Evolutionary conservation across 2,113 vertebrate species (phyloP).

Genomic region (Sinocyclocheilus anophthalmus): DNA sequence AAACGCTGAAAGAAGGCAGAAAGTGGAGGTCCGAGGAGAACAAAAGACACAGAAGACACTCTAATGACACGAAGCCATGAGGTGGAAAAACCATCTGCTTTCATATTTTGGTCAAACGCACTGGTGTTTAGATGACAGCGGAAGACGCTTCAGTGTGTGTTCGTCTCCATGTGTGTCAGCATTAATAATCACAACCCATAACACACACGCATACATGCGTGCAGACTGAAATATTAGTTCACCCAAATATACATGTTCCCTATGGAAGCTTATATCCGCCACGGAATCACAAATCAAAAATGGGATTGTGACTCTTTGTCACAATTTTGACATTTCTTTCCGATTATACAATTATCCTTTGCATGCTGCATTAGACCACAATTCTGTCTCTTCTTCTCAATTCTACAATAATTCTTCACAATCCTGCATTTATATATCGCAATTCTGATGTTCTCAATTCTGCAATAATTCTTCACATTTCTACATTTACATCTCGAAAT

Average conservation of each 20-base stretch:
- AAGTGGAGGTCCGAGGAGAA: background rate
- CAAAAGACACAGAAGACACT: background rate
- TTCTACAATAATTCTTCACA: too few species aligned
- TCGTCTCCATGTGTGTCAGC: background rate
- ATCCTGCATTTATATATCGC: too few species aligned
- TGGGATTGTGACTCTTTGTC: too few species aligned
- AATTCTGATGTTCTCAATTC: background rate
- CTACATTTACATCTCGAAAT: too few species aligned
- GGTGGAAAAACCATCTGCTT: background rate
- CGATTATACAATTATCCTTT: too few species aligned
- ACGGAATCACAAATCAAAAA: background rate
- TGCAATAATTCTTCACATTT: too few species aligned
- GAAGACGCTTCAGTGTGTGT: background rate
- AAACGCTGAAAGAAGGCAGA: conserved; percentile 63
- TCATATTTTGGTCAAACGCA: conserved; percentile 12
- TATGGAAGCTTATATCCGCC: too few species aligned
- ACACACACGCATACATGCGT: too few species aligned
- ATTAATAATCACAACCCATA: background rate
- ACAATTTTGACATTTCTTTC: too few species aligned
- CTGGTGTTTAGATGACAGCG: background rate
- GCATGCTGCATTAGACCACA: background rate
- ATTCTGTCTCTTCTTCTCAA: background rate
- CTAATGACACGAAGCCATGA: background rate
- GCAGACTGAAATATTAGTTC: background rate
- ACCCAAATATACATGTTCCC: background rate